phyloP scores from a whole-genome alignment of 1,140 invertebrate genomes.

The Drosophila persimilis region DNA sequence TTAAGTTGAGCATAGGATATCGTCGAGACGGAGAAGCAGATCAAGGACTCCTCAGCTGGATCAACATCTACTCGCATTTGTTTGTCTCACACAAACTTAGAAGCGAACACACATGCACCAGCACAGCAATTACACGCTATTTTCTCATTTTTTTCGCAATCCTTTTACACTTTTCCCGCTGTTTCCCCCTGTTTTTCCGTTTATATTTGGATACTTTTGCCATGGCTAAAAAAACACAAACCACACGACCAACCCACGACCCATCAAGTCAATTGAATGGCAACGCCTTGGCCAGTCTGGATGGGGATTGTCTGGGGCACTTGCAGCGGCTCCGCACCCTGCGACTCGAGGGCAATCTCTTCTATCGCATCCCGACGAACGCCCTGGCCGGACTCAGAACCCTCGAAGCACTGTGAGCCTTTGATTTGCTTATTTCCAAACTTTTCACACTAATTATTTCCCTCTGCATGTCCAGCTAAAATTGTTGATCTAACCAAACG shows the following conservation, averaged over 20 bases:
- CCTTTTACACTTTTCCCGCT: slow-evolving; percentile 25
- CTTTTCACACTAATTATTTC: slow-evolving; percentile 22
- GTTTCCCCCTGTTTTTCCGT: slow-evolving; percentile 31
- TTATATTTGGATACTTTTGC: slow-evolving; percentile 45
- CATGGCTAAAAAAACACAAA: slow-evolving; percentile 29
- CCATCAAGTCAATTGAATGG: slow-evolving; percentile 87
- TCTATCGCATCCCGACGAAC: slow-evolving; percentile 85
- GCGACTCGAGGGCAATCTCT: slow-evolving; percentile 87
- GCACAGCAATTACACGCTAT: slow-evolving; percentile 69
- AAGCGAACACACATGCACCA: slow-evolving; percentile 24
- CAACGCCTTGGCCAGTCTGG: slow-evolving; percentile 86
- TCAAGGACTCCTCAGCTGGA: slow-evolving; percentile 42
- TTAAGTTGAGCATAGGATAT: slow-evolving; percentile 30
- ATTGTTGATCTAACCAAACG: slow-evolving; percentile 10
- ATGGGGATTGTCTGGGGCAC: slow-evolving; percentile 84
- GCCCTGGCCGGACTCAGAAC: slow-evolving; percentile 85
- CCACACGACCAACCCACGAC: background rate
- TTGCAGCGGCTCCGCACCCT: slow-evolving; percentile 86
- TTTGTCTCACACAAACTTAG: slow-evolving; percentile 35
- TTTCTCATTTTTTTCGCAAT: slow-evolving; percentile 60
- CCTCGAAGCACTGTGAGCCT: slow-evolving; percentile 88
- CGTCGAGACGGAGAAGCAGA: slow-evolving; percentile 12
- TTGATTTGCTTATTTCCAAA: slow-evolving; percentile 28
- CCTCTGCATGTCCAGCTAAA: slow-evolving; percentile 25
- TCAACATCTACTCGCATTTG: slow-evolving; percentile 44